These are phyloP conservation scores for Trinorchestia longiramus DNA, from an alignment of 1,140 invertebrate genomes.

Conservation along the genomic window DNA sequence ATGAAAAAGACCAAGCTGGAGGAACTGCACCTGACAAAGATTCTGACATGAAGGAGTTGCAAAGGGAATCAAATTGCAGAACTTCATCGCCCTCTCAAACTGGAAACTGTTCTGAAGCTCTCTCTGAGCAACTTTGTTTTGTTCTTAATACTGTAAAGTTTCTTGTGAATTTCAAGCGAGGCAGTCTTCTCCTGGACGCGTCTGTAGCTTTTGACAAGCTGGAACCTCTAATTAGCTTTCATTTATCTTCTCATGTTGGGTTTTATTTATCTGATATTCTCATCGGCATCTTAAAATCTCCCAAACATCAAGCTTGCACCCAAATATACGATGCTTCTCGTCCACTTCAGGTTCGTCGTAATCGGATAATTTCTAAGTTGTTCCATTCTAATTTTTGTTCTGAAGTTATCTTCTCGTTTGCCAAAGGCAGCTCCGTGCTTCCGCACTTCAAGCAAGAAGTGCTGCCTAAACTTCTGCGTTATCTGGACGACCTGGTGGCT, in stretches of 20 bases:
- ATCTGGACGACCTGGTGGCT: not conserved
- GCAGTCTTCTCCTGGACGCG: not conserved
- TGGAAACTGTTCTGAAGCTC: not conserved
- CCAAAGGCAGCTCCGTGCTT: not conserved
- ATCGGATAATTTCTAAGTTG: not conserved
- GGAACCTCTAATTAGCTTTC: not conserved
- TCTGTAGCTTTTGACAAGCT: not conserved
- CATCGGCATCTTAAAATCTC: not conserved
- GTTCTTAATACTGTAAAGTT: slow-evolving; percentile 14
- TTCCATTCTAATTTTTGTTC: slow-evolving; percentile 13
- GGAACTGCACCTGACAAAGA: not conserved
- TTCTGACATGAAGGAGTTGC: not conserved
- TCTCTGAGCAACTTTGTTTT: not conserved
- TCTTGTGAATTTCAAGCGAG: slow-evolving; percentile 8
- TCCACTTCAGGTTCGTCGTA: slow-evolving; percentile 28
- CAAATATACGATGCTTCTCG: not conserved
- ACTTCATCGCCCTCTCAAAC: not conserved
- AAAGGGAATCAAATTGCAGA: not conserved
- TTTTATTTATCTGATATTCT: not conserved
- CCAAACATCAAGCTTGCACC: slow-evolving; percentile 20
- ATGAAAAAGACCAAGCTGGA: not conserved
- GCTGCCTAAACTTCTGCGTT: slow-evolving; percentile 30
- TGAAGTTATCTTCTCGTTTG: not conserved
- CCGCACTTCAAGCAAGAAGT: not conserved
- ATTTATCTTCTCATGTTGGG: not conserved